Conservation (phyloP, 1,140 invertebrate genomes). For the Drosophila tsacasi region DNA sequence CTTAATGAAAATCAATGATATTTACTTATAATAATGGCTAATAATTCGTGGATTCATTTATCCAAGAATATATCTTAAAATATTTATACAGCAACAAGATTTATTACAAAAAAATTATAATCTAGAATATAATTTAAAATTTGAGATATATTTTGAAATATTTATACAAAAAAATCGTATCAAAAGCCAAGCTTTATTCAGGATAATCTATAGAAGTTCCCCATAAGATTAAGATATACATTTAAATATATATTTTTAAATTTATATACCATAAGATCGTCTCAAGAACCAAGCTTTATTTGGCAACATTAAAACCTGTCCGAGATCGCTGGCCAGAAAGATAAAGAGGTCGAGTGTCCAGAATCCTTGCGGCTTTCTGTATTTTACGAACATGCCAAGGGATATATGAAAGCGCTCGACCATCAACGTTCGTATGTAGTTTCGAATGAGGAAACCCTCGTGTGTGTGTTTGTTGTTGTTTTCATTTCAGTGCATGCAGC, state of each 20-base stretch:
- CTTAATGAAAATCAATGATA: no score
- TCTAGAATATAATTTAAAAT: no score
- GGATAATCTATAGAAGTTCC: neutral
- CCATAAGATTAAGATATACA: neutral
- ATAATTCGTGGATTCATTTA: no score
- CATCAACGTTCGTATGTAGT: neutral
- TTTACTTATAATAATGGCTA: no score
- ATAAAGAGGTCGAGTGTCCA: neutral
- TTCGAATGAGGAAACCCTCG: neutral
- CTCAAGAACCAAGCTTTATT: neutral
- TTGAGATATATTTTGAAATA: no score
- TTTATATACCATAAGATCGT: no score
- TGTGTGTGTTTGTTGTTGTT: constrained; percentile 49
- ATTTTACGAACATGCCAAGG: constrained; percentile 17
- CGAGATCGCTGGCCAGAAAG: neutral
- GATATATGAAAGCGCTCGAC: constrained; percentile 18
- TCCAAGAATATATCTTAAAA: no score
- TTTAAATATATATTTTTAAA: no score
- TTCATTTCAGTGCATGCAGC: constrained; percentile 32
- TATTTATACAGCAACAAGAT: no score
- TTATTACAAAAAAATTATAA: no score
- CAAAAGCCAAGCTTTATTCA: neutral
- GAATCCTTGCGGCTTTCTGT: constrained; percentile 32
- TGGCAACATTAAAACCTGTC: neutral
- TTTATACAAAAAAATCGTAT: no score